phyloP scores from a whole-genome alignment of 2,113 vertebrate genomes.

The Oreochromis aureus region DNA sequence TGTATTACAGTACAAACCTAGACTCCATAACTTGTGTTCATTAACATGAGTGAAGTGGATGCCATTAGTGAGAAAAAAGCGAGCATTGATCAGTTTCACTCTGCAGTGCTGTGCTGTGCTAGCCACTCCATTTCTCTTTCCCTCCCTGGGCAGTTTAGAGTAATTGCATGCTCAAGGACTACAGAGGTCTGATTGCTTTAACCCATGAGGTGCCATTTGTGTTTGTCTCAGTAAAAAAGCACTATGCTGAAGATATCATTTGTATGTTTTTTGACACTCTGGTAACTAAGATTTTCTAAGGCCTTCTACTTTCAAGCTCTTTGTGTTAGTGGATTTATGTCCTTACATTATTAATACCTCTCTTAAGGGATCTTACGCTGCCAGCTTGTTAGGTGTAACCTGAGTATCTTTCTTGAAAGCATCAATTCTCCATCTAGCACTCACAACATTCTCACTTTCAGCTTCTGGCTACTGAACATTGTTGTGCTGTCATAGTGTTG shows the following conservation, averaged over 20 bases:
- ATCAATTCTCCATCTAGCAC: background rate
- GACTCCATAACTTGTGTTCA: background rate
- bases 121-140: slow-evolving; percentile 1
- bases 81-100: slow-evolving; percentile 46
- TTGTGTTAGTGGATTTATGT: background rate
- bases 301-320: background rate
- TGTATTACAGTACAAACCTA: background rate
- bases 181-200: slow-evolving; percentile 13
- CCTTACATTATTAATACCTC: slow-evolving; percentile 32
- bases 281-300: background rate
- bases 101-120: slow-evolving; percentile 2
- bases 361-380: background rate
- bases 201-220: slow-evolving; percentile 9
- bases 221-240: slow-evolving; percentile 1
- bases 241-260: background rate
- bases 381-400: background rate
- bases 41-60: background rate
- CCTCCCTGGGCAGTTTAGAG: slow-evolving; percentile 11
- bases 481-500: slow-evolving; percentile 1
- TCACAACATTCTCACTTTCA: background rate
- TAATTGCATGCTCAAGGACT: slow-evolving; percentile 51
- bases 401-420: slow-evolving; percentile 14
- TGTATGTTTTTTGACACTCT: background rate
- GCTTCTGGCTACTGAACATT: background rate
- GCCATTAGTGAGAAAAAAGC: slow-evolving; percentile 4